phyloP scores from a whole-genome alignment of 2,113 vertebrate genomes.

The Hydrochoerus hydrochaeris region DNA sequence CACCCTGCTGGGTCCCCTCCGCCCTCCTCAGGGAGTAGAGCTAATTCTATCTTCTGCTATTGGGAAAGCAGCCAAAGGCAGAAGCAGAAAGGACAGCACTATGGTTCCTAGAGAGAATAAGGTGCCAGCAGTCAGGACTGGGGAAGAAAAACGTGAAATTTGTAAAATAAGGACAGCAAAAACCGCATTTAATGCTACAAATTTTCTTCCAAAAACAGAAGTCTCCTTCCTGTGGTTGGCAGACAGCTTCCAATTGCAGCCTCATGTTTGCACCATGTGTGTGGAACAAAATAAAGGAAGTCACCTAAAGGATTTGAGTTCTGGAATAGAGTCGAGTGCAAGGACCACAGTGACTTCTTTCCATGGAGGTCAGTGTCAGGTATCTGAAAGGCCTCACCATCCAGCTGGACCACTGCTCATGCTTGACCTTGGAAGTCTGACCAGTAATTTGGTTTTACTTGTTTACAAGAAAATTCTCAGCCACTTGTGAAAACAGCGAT shows the following conservation, averaged over 20 bases:
- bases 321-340: background rate
- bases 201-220: background rate
- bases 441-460: constrained; percentile 27
- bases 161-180: constrained; percentile 35
- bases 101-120: constrained; percentile 79
- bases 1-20: constrained; percentile 74
- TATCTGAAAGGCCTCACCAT: background rate
- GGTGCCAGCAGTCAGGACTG: constrained; percentile 65
- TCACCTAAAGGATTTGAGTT: background rate
- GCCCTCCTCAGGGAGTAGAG: constrained; percentile 50
- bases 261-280: background rate
- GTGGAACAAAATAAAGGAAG: background rate
- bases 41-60: constrained; percentile 75
- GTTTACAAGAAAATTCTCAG: background rate
- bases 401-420: background rate
- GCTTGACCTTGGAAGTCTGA: background rate
- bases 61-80: constrained; percentile 77
- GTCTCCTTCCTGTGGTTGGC: background rate
- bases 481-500: background rate
- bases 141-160: constrained; percentile 46
- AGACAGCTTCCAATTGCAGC: background rate
- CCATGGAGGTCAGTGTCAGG: background rate
- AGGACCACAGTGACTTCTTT: background rate
- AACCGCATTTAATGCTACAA: constrained; percentile 19
- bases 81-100: constrained; percentile 60